These are phyloP conservation scores for Drosophila willistoni DNA, from an alignment of 1,140 invertebrate genomes.

Conservation along the genomic window DNA sequence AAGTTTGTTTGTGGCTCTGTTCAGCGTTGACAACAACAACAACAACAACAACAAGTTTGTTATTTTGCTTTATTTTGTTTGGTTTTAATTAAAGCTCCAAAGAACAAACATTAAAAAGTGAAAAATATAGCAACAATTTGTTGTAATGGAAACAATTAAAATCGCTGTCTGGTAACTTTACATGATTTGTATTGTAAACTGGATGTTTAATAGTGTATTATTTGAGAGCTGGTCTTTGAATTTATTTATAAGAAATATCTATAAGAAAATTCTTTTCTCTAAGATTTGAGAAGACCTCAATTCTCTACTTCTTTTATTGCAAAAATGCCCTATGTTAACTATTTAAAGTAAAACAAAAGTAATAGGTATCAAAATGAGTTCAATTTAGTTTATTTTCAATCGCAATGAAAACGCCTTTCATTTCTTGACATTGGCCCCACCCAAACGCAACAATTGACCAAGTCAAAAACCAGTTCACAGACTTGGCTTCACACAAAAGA, in stretches of 20 bases:
- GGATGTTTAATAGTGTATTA: too few relatives aligned
- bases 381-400: not conserved
- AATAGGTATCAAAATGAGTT: not conserved
- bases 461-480: constrained; percentile 4
- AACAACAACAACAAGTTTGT: constrained; percentile 58
- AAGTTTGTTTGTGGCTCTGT: constrained; percentile 70
- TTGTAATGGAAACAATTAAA: not conserved
- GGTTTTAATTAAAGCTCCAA: constrained; percentile 74
- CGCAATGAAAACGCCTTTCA: constrained; percentile 1
- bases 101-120: constrained; percentile 54
- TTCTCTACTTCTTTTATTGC: too few relatives aligned
- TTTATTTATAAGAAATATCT: too few relatives aligned
- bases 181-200: too few relatives aligned
- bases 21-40: constrained; percentile 19
- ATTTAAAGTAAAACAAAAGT: too few relatives aligned
- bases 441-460: constrained; percentile 1
- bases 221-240: too few relatives aligned
- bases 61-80: constrained; percentile 74
- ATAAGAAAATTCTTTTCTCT: too few relatives aligned
- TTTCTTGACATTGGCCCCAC: constrained; percentile 11
- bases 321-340: too few relatives aligned
- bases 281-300: too few relatives aligned
- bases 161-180: not conserved
- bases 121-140: constrained; percentile 13
- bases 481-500: not conserved